Evolutionary conservation across 2,113 vertebrate species (phyloP).

Genomic region (Elephantulus edwardii): DNA sequence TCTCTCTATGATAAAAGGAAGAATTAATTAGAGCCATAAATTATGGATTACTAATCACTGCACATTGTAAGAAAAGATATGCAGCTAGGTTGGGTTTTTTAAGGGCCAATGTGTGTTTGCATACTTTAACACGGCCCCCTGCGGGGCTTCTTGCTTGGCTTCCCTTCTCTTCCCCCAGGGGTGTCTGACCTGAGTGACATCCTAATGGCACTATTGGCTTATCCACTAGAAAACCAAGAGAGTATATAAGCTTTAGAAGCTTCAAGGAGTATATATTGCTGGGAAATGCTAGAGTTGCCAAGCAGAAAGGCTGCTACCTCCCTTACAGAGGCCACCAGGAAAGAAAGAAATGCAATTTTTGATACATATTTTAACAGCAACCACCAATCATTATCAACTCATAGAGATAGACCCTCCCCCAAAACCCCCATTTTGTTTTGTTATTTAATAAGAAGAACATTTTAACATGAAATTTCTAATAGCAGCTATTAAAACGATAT

Average conservation of each 20-base stretch:
- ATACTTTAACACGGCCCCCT: not conserved
- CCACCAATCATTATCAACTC: conserved; percentile 14
- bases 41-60: conserved; percentile 67
- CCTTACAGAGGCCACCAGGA: conserved; percentile 32
- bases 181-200: conserved; percentile 19
- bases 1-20: conserved; percentile 54
- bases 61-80: conserved; percentile 6
- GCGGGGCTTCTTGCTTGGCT: not conserved
- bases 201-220: conserved; percentile 20
- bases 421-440: not conserved
- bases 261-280: conserved; percentile 9
- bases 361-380: conserved; percentile 55
- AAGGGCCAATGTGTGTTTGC: not conserved
- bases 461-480: conserved; percentile 68
- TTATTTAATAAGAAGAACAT: conserved; percentile 56
- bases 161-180: not conserved
- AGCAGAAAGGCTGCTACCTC: conserved; percentile 39
- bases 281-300: conserved; percentile 14
- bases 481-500: conserved; percentile 76
- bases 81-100: not conserved
- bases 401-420: not conserved
- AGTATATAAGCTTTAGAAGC: conserved; percentile 20
- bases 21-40: conserved; percentile 70
- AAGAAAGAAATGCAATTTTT: conserved; percentile 50
- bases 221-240: conserved; percentile 49